These are phyloP conservation scores for human DNA, from an alignment of 2,113 vertebrate species.

Conservation along the genomic window GRCh38 chr13:44333001-44333500, in stretches of 20 bases:
- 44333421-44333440: fast-evolving
- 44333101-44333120: background rate
- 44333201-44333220: background rate
- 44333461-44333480: fast-evolving
- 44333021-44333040: background rate
- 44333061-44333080: background rate
- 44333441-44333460: background rate
- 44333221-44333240: background rate
- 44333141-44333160: background rate
- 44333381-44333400: background rate
- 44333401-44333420: background rate
- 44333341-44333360: background rate
- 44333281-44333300: background rate
- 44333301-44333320: fast-evolving
- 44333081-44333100: background rate
- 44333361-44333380: background rate
- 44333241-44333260: background rate
- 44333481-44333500: background rate
- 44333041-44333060: background rate
- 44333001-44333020: background rate
- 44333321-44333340: fast-evolving
- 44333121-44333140: background rate
- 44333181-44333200: background rate
- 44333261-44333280: background rate
- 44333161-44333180: background rate